Percentiles rank a stretch among this genome's conserved stretches.
Evolutionary conservation across 2,888 invertebrate species (phyloP).

Genomic region (Anthrax anthrax): DNA sequence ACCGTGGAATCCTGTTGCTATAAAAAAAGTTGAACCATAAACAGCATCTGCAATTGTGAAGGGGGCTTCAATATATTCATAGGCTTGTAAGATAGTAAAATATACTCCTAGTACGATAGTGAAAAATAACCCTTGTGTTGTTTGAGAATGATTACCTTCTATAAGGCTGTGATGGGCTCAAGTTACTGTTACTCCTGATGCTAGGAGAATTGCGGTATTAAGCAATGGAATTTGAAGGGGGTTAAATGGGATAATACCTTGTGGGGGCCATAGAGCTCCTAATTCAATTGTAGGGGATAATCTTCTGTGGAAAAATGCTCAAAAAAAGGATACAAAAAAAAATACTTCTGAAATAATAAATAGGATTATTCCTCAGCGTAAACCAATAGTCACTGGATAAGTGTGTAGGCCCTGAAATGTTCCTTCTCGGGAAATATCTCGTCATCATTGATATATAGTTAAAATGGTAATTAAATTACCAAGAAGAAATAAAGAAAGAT

Average conservation of each 20-base stretch:
- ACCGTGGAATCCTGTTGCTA: slow-evolving; percentile 63
- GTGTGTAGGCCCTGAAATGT: slow-evolving; percentile 52
- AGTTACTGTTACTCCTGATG: slow-evolving; percentile 54
- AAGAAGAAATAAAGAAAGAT: slow-evolving; percentile 38
- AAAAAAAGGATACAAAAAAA: slow-evolving; percentile 47
- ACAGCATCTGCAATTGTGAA: slow-evolving; percentile 45
- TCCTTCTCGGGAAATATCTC: slow-evolving; percentile 52
- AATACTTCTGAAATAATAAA: slow-evolving; percentile 58
- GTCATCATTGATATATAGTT: slow-evolving; percentile 54
- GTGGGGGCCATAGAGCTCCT: slow-evolving; percentile 49
- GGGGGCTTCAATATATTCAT: slow-evolving; percentile 51
- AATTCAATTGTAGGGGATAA: slow-evolving; percentile 41
- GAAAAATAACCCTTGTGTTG: slow-evolving; percentile 35
- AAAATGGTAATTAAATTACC: slow-evolving; percentile 32
- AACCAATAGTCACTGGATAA: slow-evolving; percentile 39
- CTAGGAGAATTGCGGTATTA: slow-evolving; percentile 57
- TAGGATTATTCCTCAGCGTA: slow-evolving; percentile 56
- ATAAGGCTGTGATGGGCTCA: slow-evolving; percentile 44
- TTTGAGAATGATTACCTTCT: slow-evolving; percentile 36
- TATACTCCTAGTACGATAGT: slow-evolving; percentile 47
- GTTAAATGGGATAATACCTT: slow-evolving; percentile 46
- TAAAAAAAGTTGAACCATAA: slow-evolving; percentile 56
- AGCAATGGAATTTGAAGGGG: slow-evolving; percentile 55
- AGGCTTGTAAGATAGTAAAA: slow-evolving; percentile 50
- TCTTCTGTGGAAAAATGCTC: slow-evolving; percentile 31